phyloP scores from a whole-genome alignment of 2,113 vertebrate species.

The Xenopus borealis region DNA sequence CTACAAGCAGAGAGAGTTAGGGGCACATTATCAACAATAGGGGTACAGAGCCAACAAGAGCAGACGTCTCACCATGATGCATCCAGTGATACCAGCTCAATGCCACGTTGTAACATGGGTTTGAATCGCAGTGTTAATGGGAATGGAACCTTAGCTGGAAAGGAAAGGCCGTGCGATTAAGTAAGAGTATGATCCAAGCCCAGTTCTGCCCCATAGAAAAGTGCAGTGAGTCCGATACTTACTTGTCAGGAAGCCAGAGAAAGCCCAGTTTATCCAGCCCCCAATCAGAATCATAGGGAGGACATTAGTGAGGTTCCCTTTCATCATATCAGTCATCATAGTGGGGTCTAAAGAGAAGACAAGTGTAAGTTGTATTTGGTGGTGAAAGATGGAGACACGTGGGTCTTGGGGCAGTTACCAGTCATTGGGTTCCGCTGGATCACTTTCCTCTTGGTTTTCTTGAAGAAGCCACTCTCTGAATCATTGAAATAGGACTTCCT shows the following conservation, averaged over 20 bases:
- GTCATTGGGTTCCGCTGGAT: constrained; percentile 77
- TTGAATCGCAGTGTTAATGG: constrained; percentile 76
- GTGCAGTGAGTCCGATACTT: constrained; percentile 47
- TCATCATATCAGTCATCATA: constrained; percentile 83
- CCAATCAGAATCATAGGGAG: constrained; percentile 81
- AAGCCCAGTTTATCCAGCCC: constrained; percentile 84
- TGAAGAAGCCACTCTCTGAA: constrained; percentile 76
- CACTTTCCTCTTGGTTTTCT: constrained; percentile 76
- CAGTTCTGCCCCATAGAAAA: too few relatives aligned
- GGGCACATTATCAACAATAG: not conserved
- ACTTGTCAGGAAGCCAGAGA: constrained; percentile 82
- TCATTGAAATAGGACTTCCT: constrained; percentile 78
- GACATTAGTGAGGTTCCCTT: constrained; percentile 77
- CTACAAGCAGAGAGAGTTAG: constrained; percentile 50
- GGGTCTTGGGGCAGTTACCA: constrained; percentile 51
- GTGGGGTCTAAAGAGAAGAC: constrained; percentile 63
- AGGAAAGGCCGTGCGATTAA: not conserved
- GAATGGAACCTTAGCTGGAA: constrained; percentile 72
- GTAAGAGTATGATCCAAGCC: not conserved
- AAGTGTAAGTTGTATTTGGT: not conserved
- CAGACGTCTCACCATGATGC: constrained; percentile 67
- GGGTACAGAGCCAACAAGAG: not conserved
- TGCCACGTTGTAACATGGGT: constrained; percentile 79
- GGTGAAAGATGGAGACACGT: not conserved
- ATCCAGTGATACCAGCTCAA: constrained; percentile 75